Base-by-base conservation (phyloP, 2,797 vertebrate species). In the Masticophis lateralis region DNA sequence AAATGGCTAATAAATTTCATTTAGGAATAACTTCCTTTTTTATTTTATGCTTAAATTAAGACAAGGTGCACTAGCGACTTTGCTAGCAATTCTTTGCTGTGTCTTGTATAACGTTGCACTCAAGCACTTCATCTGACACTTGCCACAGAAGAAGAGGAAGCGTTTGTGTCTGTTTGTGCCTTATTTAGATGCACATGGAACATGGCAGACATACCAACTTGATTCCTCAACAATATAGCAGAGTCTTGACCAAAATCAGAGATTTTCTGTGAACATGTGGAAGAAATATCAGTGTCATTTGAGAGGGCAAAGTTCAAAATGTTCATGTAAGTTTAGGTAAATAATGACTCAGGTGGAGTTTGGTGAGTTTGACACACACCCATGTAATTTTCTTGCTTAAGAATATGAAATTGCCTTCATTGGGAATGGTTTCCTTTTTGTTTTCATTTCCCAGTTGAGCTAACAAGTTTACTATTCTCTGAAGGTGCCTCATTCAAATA, bases 1-100 rank as follows among this genome's bases (percentile, higher is more conserved):
- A 97, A 97, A 96, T 95, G 69, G 61, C 88, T 96, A 95, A 94
- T 93, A 96, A 90, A 95, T 92, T 92, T 93, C 86, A 91, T 95
- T 96, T 94, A 74, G 57, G 87, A 63, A 93, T 94, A 95, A 96
- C 53, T 93, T 95, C 56, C 12, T 89, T 56, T 94, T 88, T 95
- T 59, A 74, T 94, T 94, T 94, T 87, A 79, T 91, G 27, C 94
- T 95, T 93, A 96, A 96, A 96, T 93, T 92, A 94, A 88, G 43
- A 66, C 90, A 89, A 96, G 87, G 63, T 74, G 87, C 53, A 51
- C 57, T 92, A 37, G 22, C 53, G 66, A 69, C 69, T 95, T 97
- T 95, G 16, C 53, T 93, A 16, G 83, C 95, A 28, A 27, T 95
- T 92, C 79, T 92, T 90, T 60, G 92, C 89, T 96, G 92, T 91